Evolutionary conservation across 2,797 vertebrate genomes (phyloP).

Genomic region (Acomys russatus): DNA sequence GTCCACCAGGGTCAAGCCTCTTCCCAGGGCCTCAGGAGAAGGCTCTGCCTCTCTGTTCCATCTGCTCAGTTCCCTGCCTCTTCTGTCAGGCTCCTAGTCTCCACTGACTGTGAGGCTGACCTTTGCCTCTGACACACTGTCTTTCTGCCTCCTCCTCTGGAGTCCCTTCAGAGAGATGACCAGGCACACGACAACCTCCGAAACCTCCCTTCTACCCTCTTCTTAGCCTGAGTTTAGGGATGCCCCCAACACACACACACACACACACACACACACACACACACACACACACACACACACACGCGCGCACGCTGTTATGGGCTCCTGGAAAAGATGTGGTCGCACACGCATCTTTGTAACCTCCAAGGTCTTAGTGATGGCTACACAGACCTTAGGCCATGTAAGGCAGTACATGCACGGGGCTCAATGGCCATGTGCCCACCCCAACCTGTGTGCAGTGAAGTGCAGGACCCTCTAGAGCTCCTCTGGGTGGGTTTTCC

Average conservation of each 20-base stretch:
- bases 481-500: neutral
- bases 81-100: neutral
- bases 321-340: too few species aligned
- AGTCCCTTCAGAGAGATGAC: neutral
- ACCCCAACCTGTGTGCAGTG: neutral
- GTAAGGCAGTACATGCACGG: neutral
- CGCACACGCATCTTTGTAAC: neutral
- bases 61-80: neutral
- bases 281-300: too few species aligned
- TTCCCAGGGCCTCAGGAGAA: neutral
- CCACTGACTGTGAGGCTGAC: too few species aligned
- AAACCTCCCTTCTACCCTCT: too few species aligned
- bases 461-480: too few species aligned
- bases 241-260: neutral
- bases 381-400: neutral
- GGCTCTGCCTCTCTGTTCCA: neutral
- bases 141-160: neutral
- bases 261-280: too few species aligned
- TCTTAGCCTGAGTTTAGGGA: neutral
- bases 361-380: neutral
- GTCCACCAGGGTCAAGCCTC: neutral
- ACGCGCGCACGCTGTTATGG: neutral
- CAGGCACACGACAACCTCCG: too few species aligned
- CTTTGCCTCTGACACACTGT: neutral
- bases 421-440: neutral